These are phyloP conservation scores for Phrynocephalus forsythii DNA, from an alignment of 2,797 vertebrate genomes.

Conservation along the genomic window DNA sequence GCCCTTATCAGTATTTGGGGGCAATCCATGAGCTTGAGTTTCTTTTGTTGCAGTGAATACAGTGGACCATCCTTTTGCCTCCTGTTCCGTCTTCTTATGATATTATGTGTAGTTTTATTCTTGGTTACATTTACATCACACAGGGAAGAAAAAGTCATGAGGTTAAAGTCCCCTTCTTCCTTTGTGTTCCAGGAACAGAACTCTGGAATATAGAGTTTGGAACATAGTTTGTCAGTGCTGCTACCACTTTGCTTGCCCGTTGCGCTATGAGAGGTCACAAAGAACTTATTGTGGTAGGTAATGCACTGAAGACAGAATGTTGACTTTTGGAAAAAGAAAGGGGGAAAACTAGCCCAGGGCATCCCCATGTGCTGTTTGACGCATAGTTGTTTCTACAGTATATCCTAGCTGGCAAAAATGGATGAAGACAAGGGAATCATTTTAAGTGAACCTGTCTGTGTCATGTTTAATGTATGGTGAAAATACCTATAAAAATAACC, in stretches of 20 bases:
- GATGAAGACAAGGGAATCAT: conserved; percentile 51
- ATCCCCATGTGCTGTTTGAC: conserved; percentile 57
- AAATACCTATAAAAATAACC: neutral
- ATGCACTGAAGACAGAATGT: conserved; percentile 55
- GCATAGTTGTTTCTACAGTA: conserved; percentile 41
- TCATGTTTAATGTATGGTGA: conserved; percentile 59
- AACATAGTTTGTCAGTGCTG: conserved; percentile 72
- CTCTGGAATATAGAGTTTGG: conserved; percentile 76
- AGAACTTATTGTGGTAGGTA: conserved; percentile 59
- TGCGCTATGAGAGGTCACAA: conserved; percentile 62
- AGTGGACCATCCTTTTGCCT: conserved; percentile 80
- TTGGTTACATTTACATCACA: conserved; percentile 82
- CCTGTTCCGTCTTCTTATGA: conserved; percentile 71
- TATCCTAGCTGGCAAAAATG: conserved; percentile 49
- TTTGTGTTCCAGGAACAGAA: conserved; percentile 76
- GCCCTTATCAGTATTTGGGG: conserved; percentile 79
- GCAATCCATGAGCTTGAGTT: conserved; percentile 78
- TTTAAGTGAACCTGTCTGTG: conserved; percentile 57
- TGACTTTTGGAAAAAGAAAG: conserved; percentile 43
- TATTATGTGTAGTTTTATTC: conserved; percentile 78
- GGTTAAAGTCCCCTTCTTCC: conserved; percentile 75
- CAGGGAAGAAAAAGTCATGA: conserved; percentile 74
- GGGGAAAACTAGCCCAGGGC: neutral
- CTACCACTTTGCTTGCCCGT: conserved; percentile 66
- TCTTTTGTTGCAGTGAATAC: conserved; percentile 74